Evolutionary conservation across 2,797 vertebrate species (phyloP), one percentile per base, ranked within the genome.

Genomic region (Percopsis omiscomaycus): DNA sequence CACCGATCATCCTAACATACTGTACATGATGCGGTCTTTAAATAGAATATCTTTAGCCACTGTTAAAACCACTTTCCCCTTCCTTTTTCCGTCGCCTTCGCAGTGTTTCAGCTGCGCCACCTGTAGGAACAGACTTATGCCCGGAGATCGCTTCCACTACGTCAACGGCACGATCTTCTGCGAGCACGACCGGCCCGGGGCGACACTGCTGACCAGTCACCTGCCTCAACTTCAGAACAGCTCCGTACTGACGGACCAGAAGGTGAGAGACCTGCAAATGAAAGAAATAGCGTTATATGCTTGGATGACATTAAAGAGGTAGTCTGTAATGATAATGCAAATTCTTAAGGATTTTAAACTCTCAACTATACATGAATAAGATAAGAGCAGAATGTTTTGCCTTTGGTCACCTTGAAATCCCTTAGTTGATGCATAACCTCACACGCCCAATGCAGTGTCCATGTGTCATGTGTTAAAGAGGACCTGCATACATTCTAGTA

Each of bases 91-190:
- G 1, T 9, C 3, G 3, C 30, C 14, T 28, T 65, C 30, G 64
- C 75, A 94, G 94, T 94, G 94, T 87, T 94, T 94, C 90, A 93
- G 89, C 75, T 94, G 94, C 67, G 91, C 92, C 68, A 94, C 93
- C n/a, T 94, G 94, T 77, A 88, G 92, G 79, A 93, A 91, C 88
- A 82, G 92, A 66, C 86, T 94, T 55, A 89, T 94, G 83, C 93
- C 94, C 0, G 94, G 94, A 0, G 93, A 94, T 67, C 89, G 92
- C 49, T 94, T 94, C 82, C 93, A 94, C 77, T 94, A 93, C 53
- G 69, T 94, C 78, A 93, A 94, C 5, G 93, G 92, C 45, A 89
- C 92, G 42, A 93, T 94, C 83, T 94, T 94, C 87, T 94, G 94
- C 4, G 93, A 94, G 82, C 93, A 94, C 6, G 93, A 94, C 86